Evolutionary conservation across 2,797 vertebrate species (phyloP), one percentile per base, ranked within the genome.

Genomic region (Micrastur ruficollis): DNA sequence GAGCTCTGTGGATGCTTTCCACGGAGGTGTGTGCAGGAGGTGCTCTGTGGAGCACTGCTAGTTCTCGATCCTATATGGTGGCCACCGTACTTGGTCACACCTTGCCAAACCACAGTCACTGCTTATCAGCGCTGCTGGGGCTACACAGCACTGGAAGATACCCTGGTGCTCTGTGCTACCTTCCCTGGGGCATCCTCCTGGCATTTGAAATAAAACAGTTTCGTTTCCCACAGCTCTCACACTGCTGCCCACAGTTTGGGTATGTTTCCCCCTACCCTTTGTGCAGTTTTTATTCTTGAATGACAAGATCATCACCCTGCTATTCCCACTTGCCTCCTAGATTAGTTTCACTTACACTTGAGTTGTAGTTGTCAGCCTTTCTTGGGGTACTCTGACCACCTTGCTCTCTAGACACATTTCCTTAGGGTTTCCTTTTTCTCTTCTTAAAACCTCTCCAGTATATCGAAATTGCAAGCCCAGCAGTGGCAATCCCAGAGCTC

Each of bases 11-110:
- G 63, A 40, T 53, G 18, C 36, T 89, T 26, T 49, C 34, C 32
- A 10, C 0, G 0, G 18, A 52, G 8, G 7, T 50, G 12, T 70
- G 18, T 72, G 31, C 1, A 4, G 36, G 12, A 49, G 4, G 7
- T 29, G 25, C 11, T 50, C 40, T 47, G 21, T 14, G 50, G 68
- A 68, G 11, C 55, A 52, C 11, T 26, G 21, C 12, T 50, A 17
- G 4, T 59, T 71, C 81, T 59, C 31, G 31, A 63, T 31, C 27
- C 61, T 17, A 9, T 36, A n/a, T 19, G 14, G 40, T 38, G 34
- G 59, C 32, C 55, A 11, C 55, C 6, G 0, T 19, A 29, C 13
- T 40, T 38, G 14, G 32, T 50, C 56, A 59, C 49, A 63, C 9
- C 14, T 47, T 17, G 2, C 49, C 31, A 86, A 38, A 22, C 44